Percentiles rank a stretch among this genome's conserved stretches.
Evolutionary conservation across 2,888 invertebrate species (phyloP).

Genomic region (Cheilosia vulpina): DNA sequence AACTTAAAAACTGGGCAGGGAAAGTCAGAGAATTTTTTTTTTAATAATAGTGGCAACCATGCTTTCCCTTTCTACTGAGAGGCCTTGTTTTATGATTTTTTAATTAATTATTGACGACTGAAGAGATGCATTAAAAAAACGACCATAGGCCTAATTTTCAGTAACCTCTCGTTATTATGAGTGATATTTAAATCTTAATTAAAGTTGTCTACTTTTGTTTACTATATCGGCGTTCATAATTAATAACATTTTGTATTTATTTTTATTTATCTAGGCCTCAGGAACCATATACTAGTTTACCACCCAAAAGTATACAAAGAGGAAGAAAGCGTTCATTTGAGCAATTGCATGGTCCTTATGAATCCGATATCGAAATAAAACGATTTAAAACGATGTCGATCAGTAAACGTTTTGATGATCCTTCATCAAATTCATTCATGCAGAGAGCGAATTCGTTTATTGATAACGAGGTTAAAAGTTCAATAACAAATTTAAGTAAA

Average conservation of each 20-base stretch:
- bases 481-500: constrained; percentile 14
- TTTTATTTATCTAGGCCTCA: not conserved
- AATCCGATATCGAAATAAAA: constrained; percentile 78
- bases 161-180: too few relatives aligned
- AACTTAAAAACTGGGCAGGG: too few relatives aligned
- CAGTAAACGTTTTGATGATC: constrained; percentile 78
- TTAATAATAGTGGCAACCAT: too few relatives aligned
- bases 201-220: too few relatives aligned
- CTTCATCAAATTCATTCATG: constrained; percentile 40
- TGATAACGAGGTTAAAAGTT: not conserved
- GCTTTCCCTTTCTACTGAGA: too few relatives aligned
- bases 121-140: too few relatives aligned
- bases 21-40: too few relatives aligned
- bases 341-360: constrained; percentile 77
- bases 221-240: too few relatives aligned
- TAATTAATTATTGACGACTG: too few relatives aligned
- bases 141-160: too few relatives aligned
- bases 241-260: not conserved
- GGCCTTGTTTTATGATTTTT: too few relatives aligned
- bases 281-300: not conserved
- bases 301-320: constrained; percentile 59
- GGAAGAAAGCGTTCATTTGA: constrained; percentile 78
- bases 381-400: constrained; percentile 78
- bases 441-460: not conserved
- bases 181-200: too few relatives aligned